Conservation (phyloP, 2,888 invertebrate species). For the Tridacna gigas region DNA sequence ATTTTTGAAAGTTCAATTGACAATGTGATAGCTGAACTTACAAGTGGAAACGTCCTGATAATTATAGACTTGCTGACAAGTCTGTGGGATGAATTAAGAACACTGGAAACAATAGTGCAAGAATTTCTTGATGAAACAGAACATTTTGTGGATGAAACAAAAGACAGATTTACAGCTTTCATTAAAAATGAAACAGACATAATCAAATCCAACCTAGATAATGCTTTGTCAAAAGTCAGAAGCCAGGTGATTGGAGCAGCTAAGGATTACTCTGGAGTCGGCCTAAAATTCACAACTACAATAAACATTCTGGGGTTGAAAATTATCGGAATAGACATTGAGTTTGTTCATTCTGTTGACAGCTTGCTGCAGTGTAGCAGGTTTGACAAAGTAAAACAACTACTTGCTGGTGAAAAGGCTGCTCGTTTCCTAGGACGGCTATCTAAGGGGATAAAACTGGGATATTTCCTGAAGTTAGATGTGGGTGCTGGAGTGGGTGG, state of each 20-base stretch:
- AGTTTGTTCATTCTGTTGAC: constrained; percentile 32
- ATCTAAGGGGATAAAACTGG: constrained; percentile 6
- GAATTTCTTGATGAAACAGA: constrained; percentile 35
- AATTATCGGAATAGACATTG: constrained; percentile 29
- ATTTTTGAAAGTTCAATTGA: neutral
- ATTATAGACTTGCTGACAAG: neutral
- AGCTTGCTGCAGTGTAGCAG: constrained; percentile 36
- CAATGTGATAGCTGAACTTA: neutral
- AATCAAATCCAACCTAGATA: constrained; percentile 28
- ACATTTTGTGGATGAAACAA: constrained; percentile 15
- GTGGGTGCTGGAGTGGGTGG: constrained; percentile 12
- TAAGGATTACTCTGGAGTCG: constrained; percentile 21
- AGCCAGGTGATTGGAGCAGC: constrained; percentile 5
- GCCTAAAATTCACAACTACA: constrained; percentile 16
- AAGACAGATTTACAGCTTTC: constrained; percentile 11
- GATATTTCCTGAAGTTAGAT: constrained; percentile 21
- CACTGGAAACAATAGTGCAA: neutral
- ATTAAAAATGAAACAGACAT: constrained; percentile 22
- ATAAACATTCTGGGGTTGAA: constrained; percentile 20
- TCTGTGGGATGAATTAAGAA: constrained; percentile 17
- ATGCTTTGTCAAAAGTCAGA: constrained; percentile 15
- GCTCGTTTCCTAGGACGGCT: constrained; percentile 23
- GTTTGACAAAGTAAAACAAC: constrained; percentile 35
- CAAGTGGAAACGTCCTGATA: constrained; percentile 1
- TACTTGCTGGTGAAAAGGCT: constrained; percentile 40